Percentiles rank a stretch among this genome's conserved stretches.
Conservation (phyloP, 1,140 invertebrate genomes). For the Drosophila pseudoobscura region DNA sequence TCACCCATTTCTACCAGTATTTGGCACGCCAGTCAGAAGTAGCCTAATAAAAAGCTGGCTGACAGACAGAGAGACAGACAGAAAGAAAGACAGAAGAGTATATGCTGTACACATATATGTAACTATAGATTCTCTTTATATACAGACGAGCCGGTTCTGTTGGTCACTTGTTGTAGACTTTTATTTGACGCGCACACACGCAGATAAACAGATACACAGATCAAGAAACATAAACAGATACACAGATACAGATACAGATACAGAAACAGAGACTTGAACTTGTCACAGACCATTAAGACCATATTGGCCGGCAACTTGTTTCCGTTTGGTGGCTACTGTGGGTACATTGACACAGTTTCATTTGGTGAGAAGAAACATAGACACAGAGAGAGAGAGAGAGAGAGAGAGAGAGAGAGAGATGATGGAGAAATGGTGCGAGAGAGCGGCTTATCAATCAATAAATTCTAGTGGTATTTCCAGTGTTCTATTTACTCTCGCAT, state of each 20-base stretch:
- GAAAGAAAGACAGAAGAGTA: not conserved
- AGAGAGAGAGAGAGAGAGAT: conserved; percentile 2
- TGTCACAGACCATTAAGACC: conserved; percentile 76
- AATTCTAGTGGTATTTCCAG: conserved; percentile 23
- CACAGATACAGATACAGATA: conserved; percentile 5
- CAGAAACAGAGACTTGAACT: conserved; percentile 61
- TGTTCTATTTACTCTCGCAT: conserved; percentile 39
- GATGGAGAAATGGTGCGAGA: conserved; percentile 2
- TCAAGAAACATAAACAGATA: conserved; percentile 7
- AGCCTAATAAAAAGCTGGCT: conserved; percentile 74
- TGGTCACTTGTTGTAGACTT: conserved; percentile 46
- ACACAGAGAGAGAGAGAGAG: conserved; percentile 3
- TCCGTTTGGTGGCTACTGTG: conserved; percentile 56
- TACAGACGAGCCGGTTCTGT: conserved; percentile 60
- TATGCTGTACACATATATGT: conserved; percentile 8
- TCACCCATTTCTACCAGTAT: conserved; percentile 49
- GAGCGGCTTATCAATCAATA: conserved; percentile 62
- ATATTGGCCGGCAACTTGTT: conserved; percentile 75
- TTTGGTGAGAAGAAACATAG: conserved; percentile 1
- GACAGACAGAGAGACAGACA: conserved; percentile 42
- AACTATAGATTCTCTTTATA: conserved; percentile 25
- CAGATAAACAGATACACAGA: conserved; percentile 14
- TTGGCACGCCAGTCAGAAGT: conserved; percentile 62
- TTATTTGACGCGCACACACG: conserved; percentile 13
- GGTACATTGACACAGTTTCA: conserved; percentile 74